Base-by-base conservation (phyloP, 2,797 vertebrate species). In the Bufotes viridis region DNA sequence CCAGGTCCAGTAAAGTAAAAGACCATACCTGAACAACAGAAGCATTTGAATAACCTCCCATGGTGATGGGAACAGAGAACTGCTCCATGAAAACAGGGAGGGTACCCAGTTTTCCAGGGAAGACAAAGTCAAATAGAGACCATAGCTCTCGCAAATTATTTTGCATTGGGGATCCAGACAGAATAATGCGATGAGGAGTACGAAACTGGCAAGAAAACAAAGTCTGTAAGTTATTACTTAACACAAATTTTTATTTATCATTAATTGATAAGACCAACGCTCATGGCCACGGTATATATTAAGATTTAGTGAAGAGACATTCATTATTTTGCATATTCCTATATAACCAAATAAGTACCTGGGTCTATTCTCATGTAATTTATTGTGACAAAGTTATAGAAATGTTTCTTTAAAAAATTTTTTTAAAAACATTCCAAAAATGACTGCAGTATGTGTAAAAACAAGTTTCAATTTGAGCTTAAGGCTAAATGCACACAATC, bases 61-160 rank as follows among this genome's bases (percentile, higher is more conserved):
- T 98, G 29, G 98, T 99, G 92, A 99, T 99, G 0, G 98, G 98
- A 85, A 99, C 97, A 1, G 98, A 99, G 92, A 99, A 99, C 92
- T 99, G 98, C 91, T 99, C 98, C 98, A 99, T 98, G 90, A 99
- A 99, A 67, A 98, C 96, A 3, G 97, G 97, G 0, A 99, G 91
- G 0, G 97, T 98, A 74, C 98, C 98, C 87, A 99, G 55, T 92
- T 99, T 99, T 20, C n/a, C 98, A 0, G 98, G 98, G 91, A 99
- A 99, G 86, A 98, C 92, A 78, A 99, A 99, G 94, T 99, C 98
- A 89, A 99, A 99, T 84, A 99, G 96, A 49, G 98, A 99, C 98
- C 98, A 99, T 29, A 99, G 93, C 92, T 99, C 98, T 90, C 97
- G 98, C 81, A 99, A 94, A 92, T 99, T 99, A 92, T 99, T 99